A percentile compares a stretch with the other conserved stretches of the same genome.
Conservation (phyloP, 2,113 vertebrate genomes). For the Cyanoderma ruficeps region DNA sequence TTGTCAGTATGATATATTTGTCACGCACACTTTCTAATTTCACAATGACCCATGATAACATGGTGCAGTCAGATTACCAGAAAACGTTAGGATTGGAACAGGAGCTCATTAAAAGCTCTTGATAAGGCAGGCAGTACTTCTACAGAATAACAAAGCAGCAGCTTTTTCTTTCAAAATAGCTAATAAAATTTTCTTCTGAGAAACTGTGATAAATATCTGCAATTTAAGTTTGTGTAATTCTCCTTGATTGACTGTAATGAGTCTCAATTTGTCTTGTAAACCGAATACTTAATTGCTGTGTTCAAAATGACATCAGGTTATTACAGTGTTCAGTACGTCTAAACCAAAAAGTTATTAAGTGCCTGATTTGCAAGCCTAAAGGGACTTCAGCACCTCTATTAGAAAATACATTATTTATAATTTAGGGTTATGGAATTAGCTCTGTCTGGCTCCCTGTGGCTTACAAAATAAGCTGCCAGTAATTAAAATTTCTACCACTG, state of each 20-base stretch:
- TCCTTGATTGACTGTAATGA: constrained; percentile 41
- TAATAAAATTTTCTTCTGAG: constrained; percentile 1
- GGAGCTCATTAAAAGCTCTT: neutral
- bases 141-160: neutral
- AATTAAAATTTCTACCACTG: neutral
- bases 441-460: neutral
- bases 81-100: neutral
- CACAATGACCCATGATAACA: neutral
- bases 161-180: neutral
- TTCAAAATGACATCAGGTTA: constrained; percentile 18
- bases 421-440: neutral
- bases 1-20: neutral
- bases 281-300: constrained; percentile 7
- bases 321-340: neutral
- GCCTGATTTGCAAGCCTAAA: constrained; percentile 12
- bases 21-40: neutral
- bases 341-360: constrained; percentile 1
- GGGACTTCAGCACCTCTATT: neutral
- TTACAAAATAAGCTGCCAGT: neutral
- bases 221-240: constrained; percentile 15
- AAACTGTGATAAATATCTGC: constrained; percentile 25
- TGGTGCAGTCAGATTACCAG: neutral
- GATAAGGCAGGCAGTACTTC: neutral
- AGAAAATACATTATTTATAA: constrained; percentile 14
- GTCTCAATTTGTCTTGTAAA: constrained; percentile 43